Percentiles rank a stretch among this genome's conserved stretches.
phyloP scores from a whole-genome alignment of 2,113 vertebrate genomes.

The Aptenodytes patagonicus region DNA sequence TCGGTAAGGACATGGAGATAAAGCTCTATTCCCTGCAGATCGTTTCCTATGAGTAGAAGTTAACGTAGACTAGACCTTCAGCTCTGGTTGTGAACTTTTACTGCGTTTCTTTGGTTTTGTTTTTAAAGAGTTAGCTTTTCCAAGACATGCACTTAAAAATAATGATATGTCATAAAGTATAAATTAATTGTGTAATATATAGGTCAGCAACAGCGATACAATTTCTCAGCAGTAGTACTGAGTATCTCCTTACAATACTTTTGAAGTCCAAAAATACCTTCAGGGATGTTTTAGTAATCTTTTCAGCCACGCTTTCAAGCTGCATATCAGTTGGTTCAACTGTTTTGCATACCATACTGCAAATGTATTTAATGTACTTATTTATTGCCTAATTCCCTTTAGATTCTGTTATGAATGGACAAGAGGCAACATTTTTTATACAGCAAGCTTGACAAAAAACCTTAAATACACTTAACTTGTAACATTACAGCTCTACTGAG shows the following conservation, averaged over 20 bases:
- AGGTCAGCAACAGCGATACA: background rate
- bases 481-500: background rate
- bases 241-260: background rate
- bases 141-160: background rate
- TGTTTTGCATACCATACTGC: background rate
- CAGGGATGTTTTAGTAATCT: background rate
- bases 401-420: background rate
- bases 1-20: rapidly evolving
- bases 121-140: background rate
- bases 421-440: slow-evolving; percentile 11
- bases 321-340: background rate
- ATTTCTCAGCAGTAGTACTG: background rate
- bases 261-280: background rate
- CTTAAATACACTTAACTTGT: background rate
- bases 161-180: background rate
- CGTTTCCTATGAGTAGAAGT: background rate
- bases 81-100: background rate
- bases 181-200: background rate
- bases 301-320: background rate
- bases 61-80: background rate
- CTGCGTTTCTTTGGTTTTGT: background rate
- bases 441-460: background rate
- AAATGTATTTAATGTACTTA: slow-evolving; percentile 16
- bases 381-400: slow-evolving; percentile 34
- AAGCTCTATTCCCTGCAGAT: background rate